These are phyloP conservation scores for Byasa hedistus DNA, from an alignment of 2,888 invertebrate species.

Conservation along the genomic window DNA sequence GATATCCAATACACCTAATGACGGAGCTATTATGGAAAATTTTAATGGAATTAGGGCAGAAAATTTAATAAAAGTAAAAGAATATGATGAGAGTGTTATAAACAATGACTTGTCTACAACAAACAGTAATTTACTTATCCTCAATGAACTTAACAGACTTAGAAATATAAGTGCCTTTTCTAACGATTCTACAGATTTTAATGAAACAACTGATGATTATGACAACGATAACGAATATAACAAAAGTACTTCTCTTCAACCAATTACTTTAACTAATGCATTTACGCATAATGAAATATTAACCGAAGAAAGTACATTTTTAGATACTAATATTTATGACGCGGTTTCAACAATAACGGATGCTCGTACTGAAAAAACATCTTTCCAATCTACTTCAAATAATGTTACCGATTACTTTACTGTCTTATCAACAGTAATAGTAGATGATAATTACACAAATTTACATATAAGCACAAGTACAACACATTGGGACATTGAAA, in stretches of 20 bases:
- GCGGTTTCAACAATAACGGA: background rate
- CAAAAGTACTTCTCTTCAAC: slow-evolving; percentile 8
- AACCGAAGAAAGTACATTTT: background rate
- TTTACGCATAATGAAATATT: background rate
- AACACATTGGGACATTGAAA: background rate
- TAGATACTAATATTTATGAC: background rate
- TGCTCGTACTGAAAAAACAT: background rate
- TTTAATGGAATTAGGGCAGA: slow-evolving; percentile 6
- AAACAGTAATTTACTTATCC: slow-evolving; percentile 37
- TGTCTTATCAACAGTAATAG: slow-evolving; percentile 3
- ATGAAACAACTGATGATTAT: slow-evolving; percentile 25
- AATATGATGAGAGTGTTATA: slow-evolving; percentile 29
- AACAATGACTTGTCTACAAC: slow-evolving; percentile 29
- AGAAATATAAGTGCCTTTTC: slow-evolving; percentile 40
- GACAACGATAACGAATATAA: slow-evolving; percentile 17
- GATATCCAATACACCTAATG: slow-evolving; percentile 3
- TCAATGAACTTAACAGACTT: slow-evolving; percentile 46
- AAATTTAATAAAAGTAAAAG: slow-evolving; percentile 23
- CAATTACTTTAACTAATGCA: background rate
- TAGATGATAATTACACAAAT: slow-evolving; percentile 2
- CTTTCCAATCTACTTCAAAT: background rate
- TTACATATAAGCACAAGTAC: background rate
- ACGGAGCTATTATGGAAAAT: slow-evolving; percentile 6
- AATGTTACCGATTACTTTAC: background rate
- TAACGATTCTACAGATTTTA: slow-evolving; percentile 21